These are phyloP conservation scores for Etheostoma cragini DNA, from an alignment of 2,113 vertebrate genomes.

Conservation along the genomic window DNA sequence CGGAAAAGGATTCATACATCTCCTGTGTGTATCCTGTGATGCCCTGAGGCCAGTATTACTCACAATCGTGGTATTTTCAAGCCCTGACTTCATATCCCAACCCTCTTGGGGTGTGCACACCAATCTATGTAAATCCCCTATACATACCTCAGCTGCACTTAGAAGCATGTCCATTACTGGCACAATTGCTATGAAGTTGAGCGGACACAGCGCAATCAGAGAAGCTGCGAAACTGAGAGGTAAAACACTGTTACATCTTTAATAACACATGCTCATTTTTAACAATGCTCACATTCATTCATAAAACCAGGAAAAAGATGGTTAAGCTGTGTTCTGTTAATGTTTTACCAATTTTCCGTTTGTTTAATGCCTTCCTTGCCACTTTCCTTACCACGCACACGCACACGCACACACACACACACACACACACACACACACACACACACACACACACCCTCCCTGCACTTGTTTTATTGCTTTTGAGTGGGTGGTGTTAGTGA, in stretches of 20 bases:
- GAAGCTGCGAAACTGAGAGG: not conserved
- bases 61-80: constrained; percentile 71
- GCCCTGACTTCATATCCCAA: constrained; percentile 73
- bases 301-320: constrained; percentile 34
- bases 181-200: constrained; percentile 26
- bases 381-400: constrained; percentile 48
- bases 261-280: constrained; percentile 3
- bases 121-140: constrained; percentile 72
- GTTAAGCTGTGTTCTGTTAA: constrained; percentile 52
- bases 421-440: not conserved
- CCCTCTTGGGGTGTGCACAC: constrained; percentile 51
- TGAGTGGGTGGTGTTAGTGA: constrained; percentile 81
- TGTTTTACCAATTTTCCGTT: constrained; percentile 21
- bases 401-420: too few relatives aligned
- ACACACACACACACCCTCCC: constrained; percentile 41
- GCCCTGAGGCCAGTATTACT: constrained; percentile 57
- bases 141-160: constrained; percentile 67
- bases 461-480: constrained; percentile 78
- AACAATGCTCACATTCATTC: constrained; percentile 63
- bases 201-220: constrained; percentile 19
- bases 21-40: constrained; percentile 46
- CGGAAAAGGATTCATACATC: constrained; percentile 51
- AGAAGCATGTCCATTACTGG: constrained; percentile 47
- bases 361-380: constrained; percentile 40
- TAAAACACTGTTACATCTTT: constrained; percentile 45